These are phyloP conservation scores for Pogonocichla stellata DNA, from an alignment of 2,113 vertebrate species.

Conservation along the genomic window DNA sequence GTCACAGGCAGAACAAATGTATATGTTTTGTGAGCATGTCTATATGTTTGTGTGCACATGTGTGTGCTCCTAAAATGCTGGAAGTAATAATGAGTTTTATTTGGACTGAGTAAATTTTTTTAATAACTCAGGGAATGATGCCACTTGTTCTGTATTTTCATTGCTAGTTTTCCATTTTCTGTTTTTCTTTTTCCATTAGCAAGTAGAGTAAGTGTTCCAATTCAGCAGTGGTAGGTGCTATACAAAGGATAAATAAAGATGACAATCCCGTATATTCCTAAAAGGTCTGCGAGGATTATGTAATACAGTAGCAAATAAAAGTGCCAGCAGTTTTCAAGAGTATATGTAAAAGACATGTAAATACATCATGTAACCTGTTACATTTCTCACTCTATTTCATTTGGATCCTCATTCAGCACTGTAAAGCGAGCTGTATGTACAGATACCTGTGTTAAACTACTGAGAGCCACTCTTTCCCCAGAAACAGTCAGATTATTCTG, in stretches of 20 bases:
- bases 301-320: background rate
- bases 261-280: background rate
- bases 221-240: background rate
- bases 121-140: background rate
- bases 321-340: background rate
- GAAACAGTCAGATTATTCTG: background rate
- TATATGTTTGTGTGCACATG: background rate
- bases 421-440: background rate
- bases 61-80: background rate
- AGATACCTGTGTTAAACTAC: background rate
- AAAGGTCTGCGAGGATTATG: background rate
- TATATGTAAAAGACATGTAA: background rate
- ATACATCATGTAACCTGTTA: background rate
- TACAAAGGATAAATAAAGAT: background rate
- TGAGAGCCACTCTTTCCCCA: background rate
- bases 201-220: background rate
- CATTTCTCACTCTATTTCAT: background rate
- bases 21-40: fast-evolving
- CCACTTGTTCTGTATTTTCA: background rate
- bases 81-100: background rate
- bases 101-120: background rate
- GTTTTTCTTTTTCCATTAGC: background rate
- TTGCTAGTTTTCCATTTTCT: background rate
- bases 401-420: background rate
- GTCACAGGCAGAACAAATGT: background rate